A percentile compares a stretch with the other conserved stretches of the same genome.
Conservation (phyloP, 2,113 vertebrate species). For the Meriones unguiculatus region DNA sequence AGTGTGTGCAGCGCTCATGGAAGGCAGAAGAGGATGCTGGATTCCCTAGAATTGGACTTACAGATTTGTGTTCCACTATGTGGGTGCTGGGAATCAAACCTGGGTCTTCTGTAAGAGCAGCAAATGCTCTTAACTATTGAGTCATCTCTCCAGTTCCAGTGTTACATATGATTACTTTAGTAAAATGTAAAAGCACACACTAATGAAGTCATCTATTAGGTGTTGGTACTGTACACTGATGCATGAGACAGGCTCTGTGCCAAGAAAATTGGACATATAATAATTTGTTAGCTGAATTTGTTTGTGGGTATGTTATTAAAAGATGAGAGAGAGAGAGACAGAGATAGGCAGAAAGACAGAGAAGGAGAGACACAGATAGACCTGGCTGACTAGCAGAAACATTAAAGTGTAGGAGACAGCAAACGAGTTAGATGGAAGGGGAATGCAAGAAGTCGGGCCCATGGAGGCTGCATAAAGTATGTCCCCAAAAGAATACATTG, state of each 20-base stretch:
- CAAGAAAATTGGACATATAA: neutral
- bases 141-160: neutral
- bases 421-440: neutral
- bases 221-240: neutral
- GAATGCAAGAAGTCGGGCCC: neutral
- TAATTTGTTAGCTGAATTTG: neutral
- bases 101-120: neutral
- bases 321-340: no score
- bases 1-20: neutral
- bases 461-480: neutral
- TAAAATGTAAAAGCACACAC: neutral
- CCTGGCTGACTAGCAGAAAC: neutral
- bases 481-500: neutral
- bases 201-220: neutral
- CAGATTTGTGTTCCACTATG: neutral
- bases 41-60: neutral
- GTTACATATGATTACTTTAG: neutral
- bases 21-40: neutral
- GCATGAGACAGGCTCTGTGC: neutral
- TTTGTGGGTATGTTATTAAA: neutral
- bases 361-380: neutral
- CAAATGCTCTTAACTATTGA: neutral
- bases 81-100: neutral
- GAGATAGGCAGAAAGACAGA: neutral
- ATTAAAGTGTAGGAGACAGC: neutral